Conservation (phyloP, 2,888 invertebrate genomes). For the Eudemis profundana region DNA sequence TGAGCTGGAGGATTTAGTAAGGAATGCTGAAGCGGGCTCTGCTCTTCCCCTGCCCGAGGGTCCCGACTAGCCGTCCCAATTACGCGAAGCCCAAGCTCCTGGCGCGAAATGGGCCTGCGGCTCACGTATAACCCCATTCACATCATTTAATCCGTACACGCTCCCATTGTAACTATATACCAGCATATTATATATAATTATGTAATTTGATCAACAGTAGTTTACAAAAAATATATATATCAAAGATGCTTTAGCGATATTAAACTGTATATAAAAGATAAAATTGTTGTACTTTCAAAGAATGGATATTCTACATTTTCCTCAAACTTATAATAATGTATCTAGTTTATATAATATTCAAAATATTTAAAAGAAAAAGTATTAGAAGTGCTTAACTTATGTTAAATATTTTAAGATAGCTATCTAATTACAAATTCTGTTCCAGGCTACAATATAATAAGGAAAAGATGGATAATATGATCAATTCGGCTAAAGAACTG, state of each 20-base stretch:
- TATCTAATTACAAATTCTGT: constrained; percentile 25
- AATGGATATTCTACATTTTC: too few species aligned
- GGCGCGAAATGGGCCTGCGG: constrained; percentile 34
- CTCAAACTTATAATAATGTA: too few species aligned
- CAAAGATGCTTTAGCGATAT: constrained; percentile 36
- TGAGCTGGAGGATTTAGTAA: constrained; percentile 16
- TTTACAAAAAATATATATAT: background rate
- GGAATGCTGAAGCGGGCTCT: background rate
- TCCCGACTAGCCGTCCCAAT: constrained; percentile 16
- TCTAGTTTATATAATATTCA: background rate
- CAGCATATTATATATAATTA: background rate
- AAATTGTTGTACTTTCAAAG: too few species aligned
- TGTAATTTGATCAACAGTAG: background rate
- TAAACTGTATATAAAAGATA: background rate
- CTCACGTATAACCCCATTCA: background rate
- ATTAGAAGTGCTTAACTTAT: constrained; percentile 12
- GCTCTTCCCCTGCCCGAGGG: background rate
- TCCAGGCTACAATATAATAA: constrained; percentile 56
- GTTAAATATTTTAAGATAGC: background rate
- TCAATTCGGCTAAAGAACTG: constrained; percentile 47
- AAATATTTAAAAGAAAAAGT: background rate
- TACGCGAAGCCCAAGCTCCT: constrained; percentile 13
- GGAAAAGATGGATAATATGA: constrained; percentile 51
- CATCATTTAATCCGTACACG: background rate
- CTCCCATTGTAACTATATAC: background rate